Conservation (phyloP, 2,888 invertebrate genomes). For the Lasioglossum zephyrum region DNA sequence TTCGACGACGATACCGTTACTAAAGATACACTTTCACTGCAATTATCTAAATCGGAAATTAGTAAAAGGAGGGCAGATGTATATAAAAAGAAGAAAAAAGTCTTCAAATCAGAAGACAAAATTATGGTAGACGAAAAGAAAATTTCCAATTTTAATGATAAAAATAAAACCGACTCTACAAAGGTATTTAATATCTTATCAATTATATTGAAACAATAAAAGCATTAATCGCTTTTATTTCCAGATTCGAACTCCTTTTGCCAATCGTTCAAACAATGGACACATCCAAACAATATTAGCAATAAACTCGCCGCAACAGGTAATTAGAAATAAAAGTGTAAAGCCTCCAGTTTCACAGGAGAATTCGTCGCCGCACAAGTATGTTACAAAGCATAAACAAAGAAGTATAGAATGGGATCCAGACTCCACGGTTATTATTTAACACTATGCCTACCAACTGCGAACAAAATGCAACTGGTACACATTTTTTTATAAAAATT, state of each 20-base stretch:
- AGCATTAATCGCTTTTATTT: conserved; percentile 40
- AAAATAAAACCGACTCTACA: conserved; percentile 53
- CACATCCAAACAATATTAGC: conserved; percentile 51
- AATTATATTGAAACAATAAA: neutral
- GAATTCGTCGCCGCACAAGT: conserved; percentile 77
- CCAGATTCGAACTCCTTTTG: conserved; percentile 79
- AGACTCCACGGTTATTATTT: conserved; percentile 73
- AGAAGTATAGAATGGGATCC: conserved; percentile 77
- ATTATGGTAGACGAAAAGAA: conserved; percentile 65
- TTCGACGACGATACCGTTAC: conserved; percentile 69
- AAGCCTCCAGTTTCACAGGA: conserved; percentile 72
- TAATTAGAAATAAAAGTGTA: conserved; percentile 68
- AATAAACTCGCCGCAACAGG: conserved; percentile 72
- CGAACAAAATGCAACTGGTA: too few relatives aligned
- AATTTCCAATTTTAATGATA: conserved; percentile 59
- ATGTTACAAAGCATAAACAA: conserved; percentile 64
- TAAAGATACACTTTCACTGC: conserved; percentile 44
- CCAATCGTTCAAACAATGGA: conserved; percentile 78
- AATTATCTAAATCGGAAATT: conserved; percentile 42
- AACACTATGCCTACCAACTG: too few relatives aligned
- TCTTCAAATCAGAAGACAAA: conserved; percentile 59
- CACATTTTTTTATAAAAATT: too few relatives aligned
- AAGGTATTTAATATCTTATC: conserved; percentile 59
- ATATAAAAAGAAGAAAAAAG: conserved; percentile 51
- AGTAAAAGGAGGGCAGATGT: conserved; percentile 52